phyloP scores from a whole-genome alignment of 2,888 invertebrate species.

The Torymus auratus region DNA sequence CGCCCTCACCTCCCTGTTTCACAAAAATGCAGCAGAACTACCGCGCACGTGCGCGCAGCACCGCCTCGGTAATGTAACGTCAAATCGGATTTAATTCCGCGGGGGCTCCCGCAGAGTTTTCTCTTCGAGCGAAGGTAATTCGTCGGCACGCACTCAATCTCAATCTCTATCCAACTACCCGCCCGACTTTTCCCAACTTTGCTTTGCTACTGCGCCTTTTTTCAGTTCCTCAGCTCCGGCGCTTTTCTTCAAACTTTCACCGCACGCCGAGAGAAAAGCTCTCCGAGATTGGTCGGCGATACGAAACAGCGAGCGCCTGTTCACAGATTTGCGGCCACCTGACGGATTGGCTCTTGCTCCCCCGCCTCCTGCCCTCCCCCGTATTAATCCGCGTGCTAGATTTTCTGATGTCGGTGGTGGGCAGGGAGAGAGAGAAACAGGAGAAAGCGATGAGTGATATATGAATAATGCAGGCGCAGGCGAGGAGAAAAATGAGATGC shows the following conservation, averaged over 20 bases:
- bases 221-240: neutral
- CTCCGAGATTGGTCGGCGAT: conserved; percentile 9
- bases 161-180: conserved; percentile 11
- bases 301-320: neutral
- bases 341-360: conserved; percentile 2
- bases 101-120: conserved; percentile 1
- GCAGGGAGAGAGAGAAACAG: neutral
- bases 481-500: conserved; percentile 19
- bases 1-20: too few relatives aligned
- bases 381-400: conserved; percentile 12
- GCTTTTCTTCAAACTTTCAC: neutral
- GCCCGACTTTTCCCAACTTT: conserved; percentile 23
- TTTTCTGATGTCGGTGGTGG: neutral
- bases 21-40: neutral
- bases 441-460: neutral
- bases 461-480: conserved; percentile 32
- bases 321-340: neutral
- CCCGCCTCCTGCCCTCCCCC: neutral
- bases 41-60: neutral
- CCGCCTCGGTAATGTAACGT: neutral
- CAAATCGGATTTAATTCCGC: conserved; percentile 17
- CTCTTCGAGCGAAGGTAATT: conserved; percentile 3
- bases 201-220: neutral
- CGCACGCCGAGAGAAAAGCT: neutral
- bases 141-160: conserved; percentile 31